Percentiles rank a stretch among this genome's conserved stretches.
These are phyloP conservation scores for Corvus cornix DNA, from an alignment of 2,113 vertebrate genomes.

Conservation along the genomic window DNA sequence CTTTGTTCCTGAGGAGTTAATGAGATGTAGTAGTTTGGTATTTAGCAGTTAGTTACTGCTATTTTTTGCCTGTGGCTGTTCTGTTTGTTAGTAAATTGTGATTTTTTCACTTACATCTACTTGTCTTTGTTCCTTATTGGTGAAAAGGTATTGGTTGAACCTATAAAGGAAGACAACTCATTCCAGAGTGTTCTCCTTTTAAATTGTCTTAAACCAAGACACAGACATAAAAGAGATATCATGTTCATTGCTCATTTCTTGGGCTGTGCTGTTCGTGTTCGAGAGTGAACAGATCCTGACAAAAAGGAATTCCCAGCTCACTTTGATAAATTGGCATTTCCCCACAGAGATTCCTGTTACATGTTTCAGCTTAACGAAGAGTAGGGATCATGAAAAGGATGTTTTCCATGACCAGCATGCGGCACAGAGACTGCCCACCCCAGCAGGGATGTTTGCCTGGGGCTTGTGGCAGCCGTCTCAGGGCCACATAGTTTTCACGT, in stretches of 20 bases:
- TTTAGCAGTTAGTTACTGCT: not conserved
- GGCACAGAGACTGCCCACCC: not conserved
- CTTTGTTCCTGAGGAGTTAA: too few species aligned
- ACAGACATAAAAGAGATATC: constrained; percentile 3
- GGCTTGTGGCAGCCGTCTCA: not conserved
- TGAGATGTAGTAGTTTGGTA: not conserved
- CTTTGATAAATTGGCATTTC: not conserved
- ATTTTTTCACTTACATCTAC: not conserved
- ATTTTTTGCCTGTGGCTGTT: not conserved
- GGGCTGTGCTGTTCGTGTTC: not conserved
- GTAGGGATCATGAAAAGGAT: not conserved
- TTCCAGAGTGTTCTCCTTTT: not conserved
- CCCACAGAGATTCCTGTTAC: not conserved
- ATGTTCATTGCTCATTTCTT: not conserved
- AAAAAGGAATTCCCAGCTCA: not conserved
- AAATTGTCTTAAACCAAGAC: not conserved
- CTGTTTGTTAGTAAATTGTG: not conserved
- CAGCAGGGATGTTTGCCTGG: not conserved
- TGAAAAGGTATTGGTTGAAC: not conserved
- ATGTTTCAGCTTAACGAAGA: not conserved
- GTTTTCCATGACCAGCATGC: accelerated
- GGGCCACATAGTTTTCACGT: accelerated
- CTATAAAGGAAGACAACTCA: not conserved
- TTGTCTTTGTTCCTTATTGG: not conserved
- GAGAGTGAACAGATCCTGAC: not conserved